Conservation (phyloP, 2,113 vertebrate genomes). For the Petromus typicus region DNA sequence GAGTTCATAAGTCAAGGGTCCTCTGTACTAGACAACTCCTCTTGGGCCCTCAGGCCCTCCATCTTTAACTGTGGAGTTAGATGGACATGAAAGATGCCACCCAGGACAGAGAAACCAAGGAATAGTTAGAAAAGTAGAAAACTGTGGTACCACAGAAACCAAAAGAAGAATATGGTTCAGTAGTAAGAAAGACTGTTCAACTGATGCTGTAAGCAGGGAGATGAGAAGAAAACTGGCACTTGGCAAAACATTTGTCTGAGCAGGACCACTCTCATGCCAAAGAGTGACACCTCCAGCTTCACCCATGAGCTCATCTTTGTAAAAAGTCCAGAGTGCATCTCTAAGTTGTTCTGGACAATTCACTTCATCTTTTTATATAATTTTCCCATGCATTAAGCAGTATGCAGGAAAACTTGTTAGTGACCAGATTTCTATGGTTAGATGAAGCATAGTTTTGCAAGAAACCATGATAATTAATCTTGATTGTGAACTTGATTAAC, state of each 20-base stretch:
- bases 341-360: neutral
- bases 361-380: neutral
- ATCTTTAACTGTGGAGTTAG: neutral
- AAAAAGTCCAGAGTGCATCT: neutral
- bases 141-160: neutral
- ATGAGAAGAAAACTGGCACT: neutral
- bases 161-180: neutral
- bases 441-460: neutral
- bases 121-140: neutral
- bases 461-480: neutral
- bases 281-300: neutral
- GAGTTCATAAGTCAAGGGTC: no score
- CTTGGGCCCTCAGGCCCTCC: neutral
- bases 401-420: neutral
- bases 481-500: neutral
- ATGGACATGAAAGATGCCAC: no score
- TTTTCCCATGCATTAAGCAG: neutral
- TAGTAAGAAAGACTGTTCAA: neutral
- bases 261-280: neutral
- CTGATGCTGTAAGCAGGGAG: neutral
- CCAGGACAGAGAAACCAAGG: neutral
- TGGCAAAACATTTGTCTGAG: neutral
- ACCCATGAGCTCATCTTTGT: neutral
- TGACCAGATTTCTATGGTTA: neutral
- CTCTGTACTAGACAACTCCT: neutral